These are phyloP conservation scores for Megalopta genalis DNA, from an alignment of 1,140 invertebrate species.

Conservation along the genomic window DNA sequence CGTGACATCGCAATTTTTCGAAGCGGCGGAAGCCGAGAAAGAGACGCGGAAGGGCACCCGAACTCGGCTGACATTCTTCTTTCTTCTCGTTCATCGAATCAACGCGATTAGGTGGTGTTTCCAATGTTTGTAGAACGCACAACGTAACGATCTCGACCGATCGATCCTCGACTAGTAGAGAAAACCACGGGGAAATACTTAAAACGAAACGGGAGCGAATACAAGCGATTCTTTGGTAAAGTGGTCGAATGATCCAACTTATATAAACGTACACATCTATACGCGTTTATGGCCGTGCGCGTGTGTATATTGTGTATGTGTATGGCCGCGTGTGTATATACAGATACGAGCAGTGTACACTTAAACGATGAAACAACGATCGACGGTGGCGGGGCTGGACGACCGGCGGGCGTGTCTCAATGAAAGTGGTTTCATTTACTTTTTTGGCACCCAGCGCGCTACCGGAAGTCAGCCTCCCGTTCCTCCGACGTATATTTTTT, in stretches of 20 bases:
- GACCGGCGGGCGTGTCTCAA: conserved; percentile 11
- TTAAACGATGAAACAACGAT: conserved; percentile 39
- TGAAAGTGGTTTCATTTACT: conserved; percentile 8
- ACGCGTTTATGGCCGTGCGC: neutral
- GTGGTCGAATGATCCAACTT: conserved; percentile 48
- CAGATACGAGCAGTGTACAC: conserved; percentile 31
- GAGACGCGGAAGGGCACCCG: too few relatives aligned
- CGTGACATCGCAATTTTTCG: conserved; percentile 33
- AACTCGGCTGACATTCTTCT: neutral
- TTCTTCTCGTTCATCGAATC: neutral
- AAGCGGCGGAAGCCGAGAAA: neutral
- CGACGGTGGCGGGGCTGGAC: neutral
- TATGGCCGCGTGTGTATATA: conserved; percentile 24
- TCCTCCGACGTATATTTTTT: neutral
- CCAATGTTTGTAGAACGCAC: too few relatives aligned
- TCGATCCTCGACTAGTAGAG: conserved; percentile 4
- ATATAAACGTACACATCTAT: conserved; percentile 18
- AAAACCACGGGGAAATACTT: neutral
- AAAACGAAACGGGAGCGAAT: conserved; percentile 36
- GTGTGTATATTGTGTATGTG: neutral
- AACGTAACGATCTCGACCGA: conserved; percentile 4
- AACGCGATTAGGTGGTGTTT: too few relatives aligned
- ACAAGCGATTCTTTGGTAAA: conserved; percentile 47
- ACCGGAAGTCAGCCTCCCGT: neutral
- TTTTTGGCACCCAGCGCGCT: conserved; percentile 31